A percentile compares a stretch with the other conserved stretches of the same genome.
Conservation (phyloP, 1,140 invertebrate species). For the Hylaeus anthracinus region DNA sequence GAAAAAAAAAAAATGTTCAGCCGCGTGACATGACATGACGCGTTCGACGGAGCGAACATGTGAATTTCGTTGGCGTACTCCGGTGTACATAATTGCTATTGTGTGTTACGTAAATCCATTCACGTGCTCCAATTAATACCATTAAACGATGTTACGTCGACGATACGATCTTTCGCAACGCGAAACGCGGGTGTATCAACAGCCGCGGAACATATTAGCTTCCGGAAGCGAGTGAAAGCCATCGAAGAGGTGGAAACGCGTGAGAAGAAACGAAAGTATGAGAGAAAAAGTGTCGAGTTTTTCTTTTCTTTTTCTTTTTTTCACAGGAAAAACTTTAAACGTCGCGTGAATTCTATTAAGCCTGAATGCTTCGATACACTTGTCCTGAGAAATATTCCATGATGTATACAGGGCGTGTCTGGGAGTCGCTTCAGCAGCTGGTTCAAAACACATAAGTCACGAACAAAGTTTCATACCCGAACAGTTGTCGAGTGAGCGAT, state of each 20-base stretch:
- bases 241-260: constrained; percentile 21
- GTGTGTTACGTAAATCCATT: constrained; percentile 40
- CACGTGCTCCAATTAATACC: constrained; percentile 39
- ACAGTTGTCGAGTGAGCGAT: too few species aligned
- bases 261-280: constrained; percentile 43
- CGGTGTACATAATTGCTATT: neutral
- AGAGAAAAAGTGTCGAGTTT: neutral
- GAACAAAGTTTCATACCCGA: too few species aligned
- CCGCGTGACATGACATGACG: too few species aligned
- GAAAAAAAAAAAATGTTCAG: too few species aligned
- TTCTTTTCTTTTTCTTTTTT: too few species aligned
- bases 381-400: neutral
- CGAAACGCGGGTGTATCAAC: constrained; percentile 25
- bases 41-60: neutral
- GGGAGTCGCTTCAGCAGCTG: too few species aligned
- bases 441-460: too few species aligned
- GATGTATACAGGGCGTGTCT: neutral
- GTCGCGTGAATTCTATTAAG: neutral
- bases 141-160: constrained; percentile 38
- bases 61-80: constrained; percentile 1
- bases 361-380: neutral
- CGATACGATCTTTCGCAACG: constrained; percentile 33
- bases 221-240: constrained; percentile 48
- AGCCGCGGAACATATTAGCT: constrained; percentile 13
- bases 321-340: neutral